Conservation (phyloP, 1,140 invertebrate genomes). For the Aphelenchoides avenae region DNA sequence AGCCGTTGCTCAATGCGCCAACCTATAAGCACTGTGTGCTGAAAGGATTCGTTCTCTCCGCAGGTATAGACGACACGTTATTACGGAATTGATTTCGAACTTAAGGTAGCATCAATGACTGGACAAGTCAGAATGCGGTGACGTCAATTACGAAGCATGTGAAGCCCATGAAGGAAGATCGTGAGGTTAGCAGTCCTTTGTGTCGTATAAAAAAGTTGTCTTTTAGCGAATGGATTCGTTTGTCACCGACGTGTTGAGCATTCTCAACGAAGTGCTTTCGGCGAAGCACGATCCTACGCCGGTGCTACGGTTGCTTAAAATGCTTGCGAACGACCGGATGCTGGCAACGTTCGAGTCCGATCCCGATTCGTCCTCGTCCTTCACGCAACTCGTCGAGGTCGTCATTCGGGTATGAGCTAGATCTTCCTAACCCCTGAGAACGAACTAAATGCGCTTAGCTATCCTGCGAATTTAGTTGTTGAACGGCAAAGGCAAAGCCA, state of each 20-base stretch:
- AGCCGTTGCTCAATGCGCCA: conserved; percentile 15
- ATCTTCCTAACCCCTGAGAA: conserved; percentile 2
- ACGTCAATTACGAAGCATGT: conserved; percentile 19
- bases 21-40: conserved; percentile 17
- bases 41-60: conserved; percentile 27
- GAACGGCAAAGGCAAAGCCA: conserved; percentile 25
- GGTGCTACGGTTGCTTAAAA: conserved; percentile 11
- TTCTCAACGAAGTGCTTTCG: conserved; percentile 13
- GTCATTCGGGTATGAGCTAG: conserved; percentile 35
- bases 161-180: conserved; percentile 21
- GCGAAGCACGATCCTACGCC: conserved; percentile 9
- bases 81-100: conserved; percentile 16
- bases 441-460: neutral
- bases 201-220: conserved; percentile 2
- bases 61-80: conserved; percentile 4
- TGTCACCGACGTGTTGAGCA: conserved; percentile 11
- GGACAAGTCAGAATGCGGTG: conserved; percentile 32
- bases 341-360: conserved; percentile 24
- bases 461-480: conserved; percentile 13
- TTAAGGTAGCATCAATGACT: conserved; percentile 26
- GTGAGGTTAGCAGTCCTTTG: conserved; percentile 7
- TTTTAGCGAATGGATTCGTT: conserved; percentile 25
- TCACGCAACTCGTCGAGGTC: conserved; percentile 19
- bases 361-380: conserved; percentile 22
- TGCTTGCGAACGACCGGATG: conserved; percentile 27